Base-by-base conservation (phyloP, 1,140 invertebrate species). In the Agraylea sexmaculata region DNA sequence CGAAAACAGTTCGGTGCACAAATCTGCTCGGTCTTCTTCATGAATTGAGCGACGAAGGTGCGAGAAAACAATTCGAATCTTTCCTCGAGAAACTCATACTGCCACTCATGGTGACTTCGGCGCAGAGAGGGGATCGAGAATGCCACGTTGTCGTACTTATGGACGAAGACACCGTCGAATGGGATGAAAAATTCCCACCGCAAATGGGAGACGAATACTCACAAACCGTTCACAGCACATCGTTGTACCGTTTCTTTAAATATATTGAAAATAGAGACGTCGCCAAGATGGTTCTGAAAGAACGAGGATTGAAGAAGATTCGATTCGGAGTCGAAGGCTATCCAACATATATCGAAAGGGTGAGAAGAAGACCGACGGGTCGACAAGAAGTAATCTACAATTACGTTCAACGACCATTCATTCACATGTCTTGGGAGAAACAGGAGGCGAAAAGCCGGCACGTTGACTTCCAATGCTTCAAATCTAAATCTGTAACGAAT, bases 371-470 rank as follows among this genome's bases (percentile, higher is more conserved):
- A 13, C 85, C 91, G 0, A 88, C 89, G 8, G 90, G 90, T 10
- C 69, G 90, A 23, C 82, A 88, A 2, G 88, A 93, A 70, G 95
- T 98, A 1, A 95, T 98, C 45, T 99, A 99, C 66, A 98, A 98
- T 63, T 99, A 99, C 61, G 94, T 99, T 0, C 96, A 99, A 58
- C 70, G 96, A n/a, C 95, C 96, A 0, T 99, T 99, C 59, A 89
- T 99, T 30, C 90, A 95, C 52, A 96, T 99, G 89, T 98, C 93
- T 0, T 99, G 96, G 96, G 96, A 99, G 59, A 99, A 99, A 52
- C 94, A 99, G 56, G 96, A 99, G 59, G 93, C 93, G 0, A 97
- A 96, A 56, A 95, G 90, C 59, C 77, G 96, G 4, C 96, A 99
- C 62, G 96, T 99, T 0, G 96, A 99, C 62, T 99, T 99, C 60